Evolutionary conservation across 2,888 invertebrate genomes (phyloP).

Genomic region (Caenorhabditis becei): DNA sequence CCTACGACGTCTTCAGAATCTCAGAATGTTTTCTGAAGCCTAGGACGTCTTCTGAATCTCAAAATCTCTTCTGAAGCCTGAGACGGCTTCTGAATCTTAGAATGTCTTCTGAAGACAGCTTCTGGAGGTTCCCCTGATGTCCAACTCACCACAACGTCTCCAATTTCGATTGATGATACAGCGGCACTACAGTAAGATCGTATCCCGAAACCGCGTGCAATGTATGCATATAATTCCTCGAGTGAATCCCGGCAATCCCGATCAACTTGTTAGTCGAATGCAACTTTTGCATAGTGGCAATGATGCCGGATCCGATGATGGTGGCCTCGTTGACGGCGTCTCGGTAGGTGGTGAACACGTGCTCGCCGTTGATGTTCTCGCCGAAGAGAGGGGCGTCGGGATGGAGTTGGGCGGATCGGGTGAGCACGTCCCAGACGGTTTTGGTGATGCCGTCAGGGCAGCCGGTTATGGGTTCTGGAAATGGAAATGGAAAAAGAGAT

Average conservation of each 20-base stretch:
- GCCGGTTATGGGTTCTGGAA: conserved; percentile 68
- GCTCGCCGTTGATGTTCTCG: conserved; percentile 54
- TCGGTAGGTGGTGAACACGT: conserved; percentile 59
- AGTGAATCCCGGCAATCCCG: conserved; percentile 68
- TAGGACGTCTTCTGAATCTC: no score
- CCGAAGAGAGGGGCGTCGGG: conserved; percentile 63
- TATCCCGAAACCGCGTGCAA: conserved; percentile 85
- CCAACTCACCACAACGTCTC: conserved; percentile 72
- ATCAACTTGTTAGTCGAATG: conserved; percentile 32
- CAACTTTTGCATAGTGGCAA: conserved; percentile 74
- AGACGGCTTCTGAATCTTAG: no score
- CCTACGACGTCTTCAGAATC: no score
- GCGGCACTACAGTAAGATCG: conserved; percentile 93
- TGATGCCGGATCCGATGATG: conserved; percentile 81
- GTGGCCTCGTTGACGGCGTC: conserved; percentile 72
- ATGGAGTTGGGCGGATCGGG: conserved; percentile 49
- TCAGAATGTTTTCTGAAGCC: no score
- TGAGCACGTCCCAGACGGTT: conserved; percentile 68
- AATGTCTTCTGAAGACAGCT: no score
- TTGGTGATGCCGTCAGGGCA: conserved; percentile 67
- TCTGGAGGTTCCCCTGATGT: no score
- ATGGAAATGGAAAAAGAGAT: no score
- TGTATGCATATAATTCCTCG: conserved; percentile 69
- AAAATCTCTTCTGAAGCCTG: no score
- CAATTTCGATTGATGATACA: conserved; percentile 88